A percentile compares a stretch with the other conserved stretches of the same genome.
phyloP scores from a whole-genome alignment of 2,113 vertebrate species.

The Neofelis nebulosa region DNA sequence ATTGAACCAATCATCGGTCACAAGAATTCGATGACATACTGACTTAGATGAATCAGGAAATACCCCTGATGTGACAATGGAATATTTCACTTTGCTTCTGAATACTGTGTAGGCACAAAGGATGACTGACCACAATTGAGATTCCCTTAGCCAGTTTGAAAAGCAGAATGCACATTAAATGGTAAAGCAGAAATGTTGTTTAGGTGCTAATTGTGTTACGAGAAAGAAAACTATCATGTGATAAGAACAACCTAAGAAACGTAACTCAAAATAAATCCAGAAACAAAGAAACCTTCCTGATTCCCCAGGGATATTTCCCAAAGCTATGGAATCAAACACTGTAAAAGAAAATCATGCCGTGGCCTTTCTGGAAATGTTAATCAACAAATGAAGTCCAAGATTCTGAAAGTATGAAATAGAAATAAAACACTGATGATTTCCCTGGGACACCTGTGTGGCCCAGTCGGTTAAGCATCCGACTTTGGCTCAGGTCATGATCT shows the following conservation, averaged over 20 bases:
- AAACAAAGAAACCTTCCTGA: not conserved
- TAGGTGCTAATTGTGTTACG: not conserved
- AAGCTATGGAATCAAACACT: not conserved
- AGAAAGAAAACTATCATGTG: not conserved
- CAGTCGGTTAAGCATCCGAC: too few species aligned
- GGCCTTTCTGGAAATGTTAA: not conserved
- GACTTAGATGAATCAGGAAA: not conserved
- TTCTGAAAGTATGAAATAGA: not conserved
- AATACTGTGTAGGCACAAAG: not conserved
- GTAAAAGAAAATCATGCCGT: not conserved
- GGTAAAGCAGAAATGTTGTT: not conserved
- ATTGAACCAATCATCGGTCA: not conserved
- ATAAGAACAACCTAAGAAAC: not conserved
- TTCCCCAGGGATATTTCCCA: not conserved
- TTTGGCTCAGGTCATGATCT: too few species aligned
- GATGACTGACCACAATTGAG: not conserved
- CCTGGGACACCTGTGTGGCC: too few species aligned
- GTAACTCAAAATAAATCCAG: not conserved
- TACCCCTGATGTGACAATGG: rapidly evolving
- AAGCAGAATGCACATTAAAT: not conserved
- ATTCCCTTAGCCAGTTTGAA: not conserved
- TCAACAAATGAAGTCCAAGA: not conserved
- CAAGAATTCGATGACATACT: not conserved
- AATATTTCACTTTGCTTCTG: not conserved
- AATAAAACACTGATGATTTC: not conserved